phyloP scores from a whole-genome alignment of 2,888 invertebrate genomes.

The Brachypalpus laphriformis region DNA sequence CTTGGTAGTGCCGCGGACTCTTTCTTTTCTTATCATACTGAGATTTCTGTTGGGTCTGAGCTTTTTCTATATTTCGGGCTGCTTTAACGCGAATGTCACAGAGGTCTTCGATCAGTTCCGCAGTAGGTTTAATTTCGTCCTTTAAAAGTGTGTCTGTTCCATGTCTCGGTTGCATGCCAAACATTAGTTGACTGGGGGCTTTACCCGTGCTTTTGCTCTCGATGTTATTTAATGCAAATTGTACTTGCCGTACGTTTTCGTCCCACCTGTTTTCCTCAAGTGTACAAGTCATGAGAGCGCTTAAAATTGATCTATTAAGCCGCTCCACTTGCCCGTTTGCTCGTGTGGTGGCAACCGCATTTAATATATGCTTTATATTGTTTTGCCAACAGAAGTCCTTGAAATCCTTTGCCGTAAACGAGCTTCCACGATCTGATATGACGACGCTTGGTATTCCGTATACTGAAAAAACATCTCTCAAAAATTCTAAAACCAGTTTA shows the following conservation, averaged over 20 bases:
- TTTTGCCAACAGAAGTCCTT: conserved; percentile 75
- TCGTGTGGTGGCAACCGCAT: conserved; percentile 75
- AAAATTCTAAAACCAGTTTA: conserved; percentile 75
- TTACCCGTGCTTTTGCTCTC: background rate
- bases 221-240: background rate
- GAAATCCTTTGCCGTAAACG: conserved; percentile 79
- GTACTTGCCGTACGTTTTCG: too few relatives aligned
- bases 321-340: conserved; percentile 67
- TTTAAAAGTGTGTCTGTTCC: background rate
- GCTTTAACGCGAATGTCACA: background rate
- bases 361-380: conserved; percentile 68
- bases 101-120: background rate
- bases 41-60: background rate
- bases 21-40: background rate
- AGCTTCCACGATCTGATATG: conserved; percentile 80
- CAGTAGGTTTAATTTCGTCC: background rate
- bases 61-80: background rate
- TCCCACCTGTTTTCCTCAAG: too few relatives aligned
- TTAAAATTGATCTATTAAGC: too few relatives aligned
- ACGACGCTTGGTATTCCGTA: conserved; percentile 76
- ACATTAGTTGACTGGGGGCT: background rate
- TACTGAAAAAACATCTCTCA: conserved; percentile 75
- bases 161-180: background rate
- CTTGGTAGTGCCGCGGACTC: background rate
- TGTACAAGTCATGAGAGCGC: too few relatives aligned